phyloP scores from a whole-genome alignment of 2,797 vertebrate species.

The Phylloscopus collybita region DNA sequence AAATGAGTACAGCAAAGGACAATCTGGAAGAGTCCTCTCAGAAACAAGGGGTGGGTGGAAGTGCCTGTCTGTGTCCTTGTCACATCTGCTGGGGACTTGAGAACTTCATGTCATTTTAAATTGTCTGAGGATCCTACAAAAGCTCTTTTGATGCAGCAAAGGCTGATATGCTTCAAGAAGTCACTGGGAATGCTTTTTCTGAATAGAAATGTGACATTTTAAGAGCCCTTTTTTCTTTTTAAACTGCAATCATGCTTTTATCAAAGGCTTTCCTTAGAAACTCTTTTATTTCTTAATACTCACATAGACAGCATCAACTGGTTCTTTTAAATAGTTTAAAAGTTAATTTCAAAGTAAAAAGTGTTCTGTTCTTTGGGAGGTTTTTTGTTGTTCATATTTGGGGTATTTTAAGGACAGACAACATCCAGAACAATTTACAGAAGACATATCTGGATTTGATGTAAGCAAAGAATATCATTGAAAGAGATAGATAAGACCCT shows the following conservation, averaged over 20 bases:
- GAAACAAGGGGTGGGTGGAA: background rate
- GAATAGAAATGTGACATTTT: slow-evolving; percentile 25
- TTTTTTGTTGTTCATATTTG: background rate
- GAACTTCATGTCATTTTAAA: background rate
- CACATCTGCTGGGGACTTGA: background rate
- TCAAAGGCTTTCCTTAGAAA: slow-evolving; percentile 10
- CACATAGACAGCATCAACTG: background rate
- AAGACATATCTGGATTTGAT: background rate
- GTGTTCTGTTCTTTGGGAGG: background rate
- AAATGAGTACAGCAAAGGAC: background rate
- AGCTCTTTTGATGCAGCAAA: background rate
- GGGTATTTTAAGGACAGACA: background rate
- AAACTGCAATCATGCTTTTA: slow-evolving; percentile 14
- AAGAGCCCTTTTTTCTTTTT: background rate
- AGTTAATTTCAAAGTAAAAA: background rate
- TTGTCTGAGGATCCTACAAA: background rate
- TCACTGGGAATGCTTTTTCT: background rate
- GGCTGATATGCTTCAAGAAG: background rate
- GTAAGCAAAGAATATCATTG: background rate
- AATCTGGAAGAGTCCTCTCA: background rate
- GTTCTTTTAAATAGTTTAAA: background rate
- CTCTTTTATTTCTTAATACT: background rate
- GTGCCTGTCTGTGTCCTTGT: background rate
- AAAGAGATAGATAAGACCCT: background rate
- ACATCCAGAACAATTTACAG: background rate